Conservation (phyloP, 2,113 vertebrate genomes). For the Solea senegalensis region DNA sequence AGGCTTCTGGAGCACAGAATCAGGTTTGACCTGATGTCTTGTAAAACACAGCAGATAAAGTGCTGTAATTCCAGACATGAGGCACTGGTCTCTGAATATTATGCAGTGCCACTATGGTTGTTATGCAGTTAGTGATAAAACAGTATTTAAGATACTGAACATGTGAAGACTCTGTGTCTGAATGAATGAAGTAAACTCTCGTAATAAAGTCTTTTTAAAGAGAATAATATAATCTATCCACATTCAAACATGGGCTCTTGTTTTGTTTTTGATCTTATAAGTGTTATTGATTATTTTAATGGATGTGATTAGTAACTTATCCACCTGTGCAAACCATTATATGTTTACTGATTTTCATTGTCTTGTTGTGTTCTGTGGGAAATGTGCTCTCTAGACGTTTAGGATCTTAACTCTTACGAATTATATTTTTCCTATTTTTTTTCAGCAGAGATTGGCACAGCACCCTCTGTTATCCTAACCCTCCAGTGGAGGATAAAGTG, state of each 20-base stretch:
- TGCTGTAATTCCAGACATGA: background rate
- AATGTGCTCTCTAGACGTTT: too few species aligned
- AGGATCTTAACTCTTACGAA: too few species aligned
- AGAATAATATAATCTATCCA: conserved; percentile 60
- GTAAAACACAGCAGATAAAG: background rate
- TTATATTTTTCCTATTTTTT: too few species aligned
- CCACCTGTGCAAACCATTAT: too few species aligned
- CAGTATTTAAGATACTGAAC: background rate
- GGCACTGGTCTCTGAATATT: conserved; percentile 2
- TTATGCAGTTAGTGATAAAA: conserved; percentile 22
- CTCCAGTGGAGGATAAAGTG: too few species aligned
- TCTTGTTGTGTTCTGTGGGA: too few species aligned
- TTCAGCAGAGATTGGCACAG: too few species aligned
- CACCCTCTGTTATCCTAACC: too few species aligned
- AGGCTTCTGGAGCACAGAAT: background rate
- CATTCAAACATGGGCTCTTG: background rate
- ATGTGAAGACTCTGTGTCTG: conserved; percentile 9
- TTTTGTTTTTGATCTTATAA: background rate
- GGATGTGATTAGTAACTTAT: too few species aligned
- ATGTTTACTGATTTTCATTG: too few species aligned
- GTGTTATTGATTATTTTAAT: background rate
- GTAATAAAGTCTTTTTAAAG: conserved; percentile 37
- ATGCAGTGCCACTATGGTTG: conserved; percentile 3
- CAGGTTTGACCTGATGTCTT: background rate
- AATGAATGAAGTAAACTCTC: conserved; percentile 46